These are phyloP conservation scores for Calosoma granatense DNA, from an alignment of 1,140 invertebrate genomes.

Conservation along the genomic window DNA sequence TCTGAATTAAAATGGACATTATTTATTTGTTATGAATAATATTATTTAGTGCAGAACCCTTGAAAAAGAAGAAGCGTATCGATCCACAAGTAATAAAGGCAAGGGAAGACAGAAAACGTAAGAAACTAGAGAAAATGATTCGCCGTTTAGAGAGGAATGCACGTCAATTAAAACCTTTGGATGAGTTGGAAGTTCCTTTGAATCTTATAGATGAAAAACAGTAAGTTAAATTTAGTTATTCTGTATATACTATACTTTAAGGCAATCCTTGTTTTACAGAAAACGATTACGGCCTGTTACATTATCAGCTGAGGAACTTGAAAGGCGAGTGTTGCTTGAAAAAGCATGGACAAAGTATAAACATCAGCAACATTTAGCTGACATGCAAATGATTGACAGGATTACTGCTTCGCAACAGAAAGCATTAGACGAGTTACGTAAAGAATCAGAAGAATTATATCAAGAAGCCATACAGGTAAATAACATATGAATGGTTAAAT, in stretches of 20 bases:
- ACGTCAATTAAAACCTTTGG: conserved; percentile 69
- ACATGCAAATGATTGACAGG: conserved; percentile 56
- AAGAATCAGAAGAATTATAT: conserved; percentile 73
- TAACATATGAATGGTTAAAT: conserved; percentile 12
- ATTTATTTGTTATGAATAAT: neutral
- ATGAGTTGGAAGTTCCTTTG: conserved; percentile 64
- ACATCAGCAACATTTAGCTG: conserved; percentile 44
- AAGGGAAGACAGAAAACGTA: conserved; percentile 68
- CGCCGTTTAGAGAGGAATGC: conserved; percentile 62
- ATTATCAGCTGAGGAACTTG: conserved; percentile 39
- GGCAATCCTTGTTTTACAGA: too few species aligned
- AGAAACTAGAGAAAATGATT: conserved; percentile 75
- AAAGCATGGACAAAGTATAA: conserved; percentile 69
- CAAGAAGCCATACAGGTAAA: conserved; percentile 65
- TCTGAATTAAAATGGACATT: neutral
- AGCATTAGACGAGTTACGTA: conserved; percentile 64
- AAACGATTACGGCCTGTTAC: conserved; percentile 37
- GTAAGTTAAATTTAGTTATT: conserved; percentile 42
- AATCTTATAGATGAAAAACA: conserved; percentile 51
- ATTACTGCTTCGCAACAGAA: conserved; percentile 57
- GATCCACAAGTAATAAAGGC: conserved; percentile 68
- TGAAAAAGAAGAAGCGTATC: conserved; percentile 79
- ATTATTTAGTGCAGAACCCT: conserved; percentile 57
- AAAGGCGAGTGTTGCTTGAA: conserved; percentile 43
- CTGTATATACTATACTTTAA: neutral